Base-by-base conservation (phyloP, 92 coral and sea anemone genomes). In the Umimayanthus kanabou region DNA sequence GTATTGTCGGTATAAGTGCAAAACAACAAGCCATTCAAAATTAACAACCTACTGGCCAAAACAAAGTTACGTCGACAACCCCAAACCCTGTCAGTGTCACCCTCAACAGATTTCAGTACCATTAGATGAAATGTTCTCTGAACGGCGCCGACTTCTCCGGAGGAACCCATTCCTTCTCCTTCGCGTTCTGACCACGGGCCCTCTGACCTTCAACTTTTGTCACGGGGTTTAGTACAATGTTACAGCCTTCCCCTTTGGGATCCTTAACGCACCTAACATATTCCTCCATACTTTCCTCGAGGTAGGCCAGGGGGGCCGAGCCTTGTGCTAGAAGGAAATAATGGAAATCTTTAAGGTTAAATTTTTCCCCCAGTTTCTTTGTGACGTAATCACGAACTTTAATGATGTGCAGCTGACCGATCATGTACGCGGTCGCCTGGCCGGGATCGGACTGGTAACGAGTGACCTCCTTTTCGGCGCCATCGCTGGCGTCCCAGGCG, bases 381-480 rank as follows among this genome's bases (percentile, higher is more conserved):
- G 80, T 90, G 79, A 97, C 98, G 88, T 93, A 90, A 1, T 92
- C 85, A 6, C 98, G 90, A 30, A 94, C 88, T 64, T 94, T 91
- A 9, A 94, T 93, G 72, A 95, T 92, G 28, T 92, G 89, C 15
- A 94, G 98, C 55, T 95, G 98, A 40, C 98, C 98, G 53, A 95
- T 89, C 98, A 95, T 95, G 91, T 95, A 95, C 22, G 98, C 97
- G 4, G 96, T 94, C 20, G 98, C 98, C 33, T 96, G 98, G 10
- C 98, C 98, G 15, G 98, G 98, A 50, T 72, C 96, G 82, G 98
- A 93, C 91, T 92, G 96, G 85, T 96, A 96, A 65, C 98, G 97
- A 26, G 98, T 95, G 80, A 96, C 93, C 22, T 96, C 98, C 77
- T 94, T 94, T 26, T 88, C 73, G 7, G 98, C 98, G 15, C 94